Evolutionary conservation across 53 echinoderm and acorn worm species (phyloP).

Genomic region (Echinarachnius parma): DNA sequence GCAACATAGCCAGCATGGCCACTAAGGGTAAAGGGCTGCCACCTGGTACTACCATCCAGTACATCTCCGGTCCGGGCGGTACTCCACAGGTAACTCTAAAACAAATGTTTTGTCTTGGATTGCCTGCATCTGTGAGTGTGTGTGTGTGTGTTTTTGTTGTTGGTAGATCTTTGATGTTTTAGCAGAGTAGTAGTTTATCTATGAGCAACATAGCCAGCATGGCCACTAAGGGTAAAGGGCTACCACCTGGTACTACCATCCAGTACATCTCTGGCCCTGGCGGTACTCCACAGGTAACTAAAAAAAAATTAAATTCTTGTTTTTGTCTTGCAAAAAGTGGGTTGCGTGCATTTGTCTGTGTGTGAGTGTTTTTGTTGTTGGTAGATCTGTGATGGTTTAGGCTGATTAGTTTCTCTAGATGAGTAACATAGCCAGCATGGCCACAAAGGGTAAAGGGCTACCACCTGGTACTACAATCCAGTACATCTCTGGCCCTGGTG

Average conservation of each 20-base stretch:
- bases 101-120: too few species aligned
- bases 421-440: conserved; percentile 38
- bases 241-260: conserved; percentile 27
- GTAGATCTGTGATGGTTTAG: too few species aligned
- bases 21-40: conserved; percentile 36
- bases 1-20: conserved; percentile 40
- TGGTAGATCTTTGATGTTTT: too few species aligned
- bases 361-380: too few species aligned
- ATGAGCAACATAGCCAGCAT: conserved; percentile 41
- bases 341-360: too few species aligned
- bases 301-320: too few species aligned
- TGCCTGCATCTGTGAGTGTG: too few species aligned
- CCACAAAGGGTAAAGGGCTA: conserved; percentile 31
- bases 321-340: too few species aligned
- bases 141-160: too few species aligned
- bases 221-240: conserved; percentile 32
- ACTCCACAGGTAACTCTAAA: conserved; percentile 28
- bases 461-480: conserved; percentile 29
- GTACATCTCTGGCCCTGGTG: conserved; percentile 47
- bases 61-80: conserved; percentile 41
- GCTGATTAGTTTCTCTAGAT: too few species aligned
- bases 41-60: conserved; percentile 31
- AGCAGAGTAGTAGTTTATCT: too few species aligned
- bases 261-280: conserved; percentile 47
- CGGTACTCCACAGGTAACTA: conserved; percentile 28